Evolutionary conservation across 2,888 invertebrate genomes (phyloP), one percentile per base, ranked within the genome.

Genomic region (Synergus laeviventris): DNA sequence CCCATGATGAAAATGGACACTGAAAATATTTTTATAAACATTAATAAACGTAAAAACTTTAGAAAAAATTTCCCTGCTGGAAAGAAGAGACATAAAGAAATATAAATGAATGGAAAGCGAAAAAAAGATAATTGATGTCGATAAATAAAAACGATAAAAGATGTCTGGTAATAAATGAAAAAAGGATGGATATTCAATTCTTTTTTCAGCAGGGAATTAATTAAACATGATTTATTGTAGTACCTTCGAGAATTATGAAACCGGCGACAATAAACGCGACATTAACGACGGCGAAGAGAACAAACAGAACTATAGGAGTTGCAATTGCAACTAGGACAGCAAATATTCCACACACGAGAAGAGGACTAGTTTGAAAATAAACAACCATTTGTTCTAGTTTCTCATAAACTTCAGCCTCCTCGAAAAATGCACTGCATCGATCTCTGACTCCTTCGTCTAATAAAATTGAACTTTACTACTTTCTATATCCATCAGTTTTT

Each of bases 191-290:
- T 3, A 54, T 18, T 9, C 2, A n/a, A 9, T 2, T 7, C n/a
- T 18, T 54, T n/a, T 54, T 54, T 18, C 54, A 18, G 2, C 54
- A 9, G 18, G 3, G 2, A 59, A 59, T 59, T 24, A 59, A 21
- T 24, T 59, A 1, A 24, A 24, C n/a, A 24, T 49, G 16, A 16
- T 24, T 14, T 3, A 11, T 49, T 31, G 7, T 31, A 21, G 9
- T 70, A 70, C 70, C 70, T 70, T 70, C 70, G 16, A 70, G 31
- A 16, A 70, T 70, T 70, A 70, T 70, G 12, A 70, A 70, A 0
- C 70, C 70, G 9, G 70, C 36, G 49, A 70, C 24, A 16, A 70
- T 36, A 31, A 70, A 70, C 12, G 70, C 70, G 11, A 70, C 49
- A 36, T 49, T 70, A 18, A 31, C 70, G 12, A 49, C n/a, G 3